Evolutionary conservation across 2,888 invertebrate species (phyloP), one percentile per base, ranked within the genome.

Genomic region (Caenorhabditis angaria): DNA sequence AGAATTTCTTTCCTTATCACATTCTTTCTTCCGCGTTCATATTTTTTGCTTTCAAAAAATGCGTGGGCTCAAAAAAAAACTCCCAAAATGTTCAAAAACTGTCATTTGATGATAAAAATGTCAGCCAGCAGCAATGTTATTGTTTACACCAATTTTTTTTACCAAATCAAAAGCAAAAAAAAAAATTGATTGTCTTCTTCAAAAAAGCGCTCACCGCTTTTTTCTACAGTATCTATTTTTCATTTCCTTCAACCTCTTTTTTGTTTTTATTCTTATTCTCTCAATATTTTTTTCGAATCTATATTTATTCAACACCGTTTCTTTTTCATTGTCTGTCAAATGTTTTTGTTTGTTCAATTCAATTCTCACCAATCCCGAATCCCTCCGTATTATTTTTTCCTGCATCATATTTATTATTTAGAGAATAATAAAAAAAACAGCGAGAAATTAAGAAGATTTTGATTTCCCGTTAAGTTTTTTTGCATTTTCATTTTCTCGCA

Each of bases 311-410:
- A 41, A 41, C 41, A 41, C 41, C 41, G 41, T 41, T 41, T 41
- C 18, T 12, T 41, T 18, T 41, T 14, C 65, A 65, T 62, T 64
- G 56, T 62, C 65, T 70, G 70, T 70, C 70, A 70, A 70, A 61
- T 70, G 70, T 70, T 70, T 65, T 70, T 70, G 62, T 70, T 70
- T 70, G 70, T 65, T 70, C 59, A 65, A 65, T 70, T 70, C 41
- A 41, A 12, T 32, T 58, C 61, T 70, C 61, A 61, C 61, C 57
- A n/a, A 56, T 60, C 60, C 50, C 61, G 70, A 61, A 61, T n/a
- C 70, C 65, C 70, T 65, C 61, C 70, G 47, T 61, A 61, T 47
- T 58, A 60, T 60, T 60, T 65, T 53, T 47, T 59, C 60, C 63
- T 59, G 63, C 55, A 57, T 32, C 47, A 14, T 35, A 35, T 35